Conservation (phyloP, 2,113 vertebrate species). For the Macquaria australasica region DNA sequence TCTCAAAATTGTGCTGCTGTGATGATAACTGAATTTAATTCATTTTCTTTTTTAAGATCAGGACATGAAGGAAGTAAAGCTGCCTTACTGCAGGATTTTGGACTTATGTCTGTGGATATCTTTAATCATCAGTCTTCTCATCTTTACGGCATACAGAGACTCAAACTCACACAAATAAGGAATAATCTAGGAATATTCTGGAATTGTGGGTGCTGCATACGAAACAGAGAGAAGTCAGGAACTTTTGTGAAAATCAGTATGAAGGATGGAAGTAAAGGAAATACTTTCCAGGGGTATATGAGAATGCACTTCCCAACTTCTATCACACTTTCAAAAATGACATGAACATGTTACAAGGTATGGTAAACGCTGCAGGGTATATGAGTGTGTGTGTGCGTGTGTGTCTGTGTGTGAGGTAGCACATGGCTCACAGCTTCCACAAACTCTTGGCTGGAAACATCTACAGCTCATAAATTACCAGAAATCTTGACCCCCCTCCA, state of each 20-base stretch:
- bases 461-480: constrained; percentile 60
- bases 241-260: neutral
- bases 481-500: constrained; percentile 24
- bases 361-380: neutral
- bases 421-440: constrained; percentile 53
- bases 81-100: too few species aligned
- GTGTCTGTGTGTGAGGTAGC: constrained; percentile 10
- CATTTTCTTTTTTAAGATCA: too few species aligned
- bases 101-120: neutral
- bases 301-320: constrained; percentile 7
- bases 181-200: neutral
- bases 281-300: neutral
- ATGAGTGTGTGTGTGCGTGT: neutral
- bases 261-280: neutral
- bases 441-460: constrained; percentile 46
- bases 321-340: constrained; percentile 8
- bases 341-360: neutral
- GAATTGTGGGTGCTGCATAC: neutral
- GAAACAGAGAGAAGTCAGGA: neutral
- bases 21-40: too few species aligned
- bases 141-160: neutral
- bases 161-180: neutral
- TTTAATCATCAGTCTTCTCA: neutral
- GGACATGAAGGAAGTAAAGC: too few species aligned
- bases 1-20: too few species aligned